These are phyloP conservation scores for Linnaemya tessellans DNA, from an alignment of 2,888 invertebrate genomes.

Conservation along the genomic window DNA sequence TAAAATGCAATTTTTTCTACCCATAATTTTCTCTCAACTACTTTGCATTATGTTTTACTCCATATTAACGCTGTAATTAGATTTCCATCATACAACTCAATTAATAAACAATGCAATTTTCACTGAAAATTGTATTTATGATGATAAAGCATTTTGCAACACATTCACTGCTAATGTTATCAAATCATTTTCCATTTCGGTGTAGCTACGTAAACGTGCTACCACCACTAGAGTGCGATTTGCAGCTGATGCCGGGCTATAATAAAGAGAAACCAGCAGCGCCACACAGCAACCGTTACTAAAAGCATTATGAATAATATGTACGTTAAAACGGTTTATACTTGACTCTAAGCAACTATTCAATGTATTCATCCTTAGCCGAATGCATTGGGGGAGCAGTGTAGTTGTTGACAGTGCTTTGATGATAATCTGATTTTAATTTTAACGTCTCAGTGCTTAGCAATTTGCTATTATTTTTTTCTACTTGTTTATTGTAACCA, in stretches of 20 bases:
- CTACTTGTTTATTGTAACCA: constrained; percentile 33
- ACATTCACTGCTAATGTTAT: constrained; percentile 53
- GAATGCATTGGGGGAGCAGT: background rate
- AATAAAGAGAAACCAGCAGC: constrained; percentile 14
- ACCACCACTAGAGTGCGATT: constrained; percentile 18
- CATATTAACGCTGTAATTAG: constrained; percentile 55
- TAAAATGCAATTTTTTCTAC: background rate
- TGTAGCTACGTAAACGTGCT: constrained; percentile 35
- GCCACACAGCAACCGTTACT: background rate
- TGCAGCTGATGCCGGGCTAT: background rate
- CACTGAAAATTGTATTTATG: constrained; percentile 51
- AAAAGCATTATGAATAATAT: background rate
- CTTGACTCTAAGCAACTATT: constrained; percentile 1
- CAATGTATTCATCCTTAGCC: background rate
- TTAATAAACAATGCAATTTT: constrained; percentile 66
- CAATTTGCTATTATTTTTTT: constrained; percentile 43
- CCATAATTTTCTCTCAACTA: constrained; percentile 23
- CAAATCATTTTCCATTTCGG: constrained; percentile 52
- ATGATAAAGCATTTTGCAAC: constrained; percentile 56
- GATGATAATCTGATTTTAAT: constrained; percentile 69
- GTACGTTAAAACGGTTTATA: background rate
- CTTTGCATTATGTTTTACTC: constrained; percentile 20
- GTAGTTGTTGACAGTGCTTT: constrained; percentile 58
- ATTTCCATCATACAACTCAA: constrained; percentile 53
- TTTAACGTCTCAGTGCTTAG: constrained; percentile 60